These are phyloP conservation scores for Drosophila picticornis DNA, from an alignment of 2,888 invertebrate genomes.

Conservation along the genomic window DNA sequence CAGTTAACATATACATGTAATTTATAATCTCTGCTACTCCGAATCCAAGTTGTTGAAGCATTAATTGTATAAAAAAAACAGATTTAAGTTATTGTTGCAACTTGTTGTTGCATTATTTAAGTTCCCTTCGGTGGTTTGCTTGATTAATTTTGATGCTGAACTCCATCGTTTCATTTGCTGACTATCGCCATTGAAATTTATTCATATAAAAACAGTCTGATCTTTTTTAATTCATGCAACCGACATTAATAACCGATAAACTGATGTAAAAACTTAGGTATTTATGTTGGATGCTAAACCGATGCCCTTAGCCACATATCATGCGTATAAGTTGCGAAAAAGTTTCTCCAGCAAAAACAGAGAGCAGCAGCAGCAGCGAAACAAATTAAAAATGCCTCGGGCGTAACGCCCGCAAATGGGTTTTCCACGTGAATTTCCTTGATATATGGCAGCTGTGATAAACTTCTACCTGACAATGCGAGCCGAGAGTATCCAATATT, in stretches of 20 bases:
- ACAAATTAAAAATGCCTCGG: conserved; percentile 20
- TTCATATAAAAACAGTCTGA: conserved; percentile 30
- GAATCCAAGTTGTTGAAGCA: neutral
- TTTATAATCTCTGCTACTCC: neutral
- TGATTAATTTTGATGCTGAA: neutral
- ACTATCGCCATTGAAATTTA: neutral
- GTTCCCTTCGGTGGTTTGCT: neutral
- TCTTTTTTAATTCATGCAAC: conserved; percentile 19
- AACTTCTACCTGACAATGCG: conserved; percentile 69
- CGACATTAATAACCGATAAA: conserved; percentile 61
- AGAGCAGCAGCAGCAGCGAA: neutral
- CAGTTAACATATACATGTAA: conserved; percentile 32
- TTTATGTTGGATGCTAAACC: conserved; percentile 30
- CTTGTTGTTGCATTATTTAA: neutral
- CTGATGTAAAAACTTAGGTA: conserved; percentile 53
- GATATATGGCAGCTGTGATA: conserved; percentile 70
- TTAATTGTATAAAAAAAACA: neutral
- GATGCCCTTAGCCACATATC: conserved; percentile 9
- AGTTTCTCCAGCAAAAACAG: neutral
- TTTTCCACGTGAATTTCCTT: conserved; percentile 62
- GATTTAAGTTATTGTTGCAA: neutral
- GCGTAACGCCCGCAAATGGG: conserved; percentile 12
- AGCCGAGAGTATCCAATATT: conserved; percentile 64
- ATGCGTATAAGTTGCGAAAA: conserved; percentile 23
- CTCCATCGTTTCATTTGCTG: neutral